Conservation (phyloP, 2,797 vertebrate genomes). For the Chiloscyllium punctatum region DNA sequence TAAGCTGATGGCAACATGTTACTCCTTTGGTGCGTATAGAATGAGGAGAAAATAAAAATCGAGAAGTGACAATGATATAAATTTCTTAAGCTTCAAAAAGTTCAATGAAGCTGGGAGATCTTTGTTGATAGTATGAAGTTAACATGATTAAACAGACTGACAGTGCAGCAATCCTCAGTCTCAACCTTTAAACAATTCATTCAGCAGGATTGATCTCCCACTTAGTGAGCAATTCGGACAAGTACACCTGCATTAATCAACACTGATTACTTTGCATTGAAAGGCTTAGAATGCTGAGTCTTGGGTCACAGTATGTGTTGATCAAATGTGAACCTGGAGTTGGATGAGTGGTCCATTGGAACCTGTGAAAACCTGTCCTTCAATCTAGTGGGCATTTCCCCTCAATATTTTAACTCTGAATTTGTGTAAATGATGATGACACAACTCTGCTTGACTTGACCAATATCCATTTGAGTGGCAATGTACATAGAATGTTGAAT, state of each 20-base stretch:
- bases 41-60: not conserved
- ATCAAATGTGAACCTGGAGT: not conserved
- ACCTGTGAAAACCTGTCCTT: not conserved
- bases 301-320: not conserved
- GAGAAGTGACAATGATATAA: not conserved
- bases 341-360: not conserved
- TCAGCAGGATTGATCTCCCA: not conserved
- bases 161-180: no score
- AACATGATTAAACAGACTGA: not conserved
- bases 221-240: not conserved
- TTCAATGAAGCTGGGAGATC: not conserved
- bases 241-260: not conserved
- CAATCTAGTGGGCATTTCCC: not conserved
- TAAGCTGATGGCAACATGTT: not conserved
- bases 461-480: not conserved
- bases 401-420: not conserved
- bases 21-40: not conserved
- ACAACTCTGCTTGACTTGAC: not conserved
- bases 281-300: not conserved
- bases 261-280: not conserved
- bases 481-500: not conserved
- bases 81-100: not conserved
- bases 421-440: not conserved
- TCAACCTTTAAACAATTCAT: not conserved
- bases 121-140: not conserved